These are phyloP conservation scores for Pyxicephalus adspersus DNA, from an alignment of 2,113 vertebrate species.

Conservation along the genomic window DNA sequence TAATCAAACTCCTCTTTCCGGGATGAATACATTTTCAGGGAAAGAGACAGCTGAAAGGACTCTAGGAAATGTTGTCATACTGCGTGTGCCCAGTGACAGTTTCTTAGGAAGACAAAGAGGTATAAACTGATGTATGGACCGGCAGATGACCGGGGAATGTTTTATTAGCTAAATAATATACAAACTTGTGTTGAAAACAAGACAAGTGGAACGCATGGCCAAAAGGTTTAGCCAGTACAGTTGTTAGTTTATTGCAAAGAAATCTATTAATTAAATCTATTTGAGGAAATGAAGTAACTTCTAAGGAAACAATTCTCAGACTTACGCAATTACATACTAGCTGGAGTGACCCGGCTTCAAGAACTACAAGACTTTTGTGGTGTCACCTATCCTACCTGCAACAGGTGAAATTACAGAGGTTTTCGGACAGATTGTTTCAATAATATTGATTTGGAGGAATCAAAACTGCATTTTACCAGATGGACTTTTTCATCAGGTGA, in stretches of 20 bases:
- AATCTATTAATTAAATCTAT: neutral
- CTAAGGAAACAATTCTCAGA: too few species aligned
- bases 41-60: conserved; percentile 18
- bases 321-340: too few species aligned
- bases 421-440: too few species aligned
- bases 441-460: too few species aligned
- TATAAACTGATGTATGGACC: neutral
- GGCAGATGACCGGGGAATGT: neutral
- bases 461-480: too few species aligned
- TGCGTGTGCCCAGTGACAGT: neutral
- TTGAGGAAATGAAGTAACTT: neutral
- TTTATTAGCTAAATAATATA: neutral
- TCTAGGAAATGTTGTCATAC: neutral
- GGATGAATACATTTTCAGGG: neutral
- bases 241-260: neutral
- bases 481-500: too few species aligned
- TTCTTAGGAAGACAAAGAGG: neutral
- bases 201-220: neutral
- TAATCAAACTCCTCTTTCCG: conserved; percentile 16
- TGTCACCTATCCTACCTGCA: too few species aligned
- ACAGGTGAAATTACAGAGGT: too few species aligned
- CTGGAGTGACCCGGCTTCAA: too few species aligned
- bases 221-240: neutral
- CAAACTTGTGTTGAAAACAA: neutral
- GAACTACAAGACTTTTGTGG: too few species aligned